Percentiles rank a stretch among this genome's conserved stretches.
These are phyloP conservation scores for Beris chalybata DNA, from an alignment of 2,888 invertebrate genomes.

Conservation along the genomic window DNA sequence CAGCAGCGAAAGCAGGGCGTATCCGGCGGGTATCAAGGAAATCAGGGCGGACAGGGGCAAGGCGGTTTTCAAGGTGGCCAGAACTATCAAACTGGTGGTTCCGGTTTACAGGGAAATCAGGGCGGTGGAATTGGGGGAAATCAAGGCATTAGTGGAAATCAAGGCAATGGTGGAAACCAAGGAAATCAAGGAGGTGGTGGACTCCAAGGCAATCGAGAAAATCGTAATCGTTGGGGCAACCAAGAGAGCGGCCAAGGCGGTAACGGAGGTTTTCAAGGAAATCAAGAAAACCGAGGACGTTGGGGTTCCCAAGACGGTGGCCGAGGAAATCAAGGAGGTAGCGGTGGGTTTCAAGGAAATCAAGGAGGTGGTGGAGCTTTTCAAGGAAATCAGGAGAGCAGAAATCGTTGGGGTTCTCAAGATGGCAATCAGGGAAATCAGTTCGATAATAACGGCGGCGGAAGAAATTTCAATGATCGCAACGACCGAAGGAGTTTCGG, in stretches of 20 bases:
- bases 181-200: not conserved
- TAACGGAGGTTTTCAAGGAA: not conserved
- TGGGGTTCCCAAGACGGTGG: not conserved
- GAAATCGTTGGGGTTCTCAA: not conserved
- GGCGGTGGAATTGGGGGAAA: too few relatives aligned
- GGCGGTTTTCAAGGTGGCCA: slow-evolving; percentile 12
- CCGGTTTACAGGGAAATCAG: not conserved
- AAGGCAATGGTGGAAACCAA: slow-evolving; percentile 2
- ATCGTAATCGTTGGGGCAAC: not conserved
- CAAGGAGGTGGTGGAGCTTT: slow-evolving; percentile 18
- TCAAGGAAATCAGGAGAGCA: slow-evolving; percentile 7
- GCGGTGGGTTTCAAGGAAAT: not conserved
- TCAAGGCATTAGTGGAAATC: slow-evolving; percentile 1
- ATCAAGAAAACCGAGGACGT: not conserved
- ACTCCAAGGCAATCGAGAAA: not conserved
- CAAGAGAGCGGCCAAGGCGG: not conserved
- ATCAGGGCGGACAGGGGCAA: slow-evolving; percentile 1
- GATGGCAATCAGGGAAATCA: slow-evolving; percentile 26
- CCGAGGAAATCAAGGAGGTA: not conserved
- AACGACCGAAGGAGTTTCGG: slow-evolving; percentile 20
- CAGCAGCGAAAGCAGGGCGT: slow-evolving; percentile 24
- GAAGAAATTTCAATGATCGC: slow-evolving; percentile 2
- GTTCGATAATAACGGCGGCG: not conserved
- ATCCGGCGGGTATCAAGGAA: not conserved
- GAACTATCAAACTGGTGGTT: slow-evolving; percentile 4